Conservation (phyloP, 2,888 invertebrate species). For the Diaprepes abbreviatus region DNA sequence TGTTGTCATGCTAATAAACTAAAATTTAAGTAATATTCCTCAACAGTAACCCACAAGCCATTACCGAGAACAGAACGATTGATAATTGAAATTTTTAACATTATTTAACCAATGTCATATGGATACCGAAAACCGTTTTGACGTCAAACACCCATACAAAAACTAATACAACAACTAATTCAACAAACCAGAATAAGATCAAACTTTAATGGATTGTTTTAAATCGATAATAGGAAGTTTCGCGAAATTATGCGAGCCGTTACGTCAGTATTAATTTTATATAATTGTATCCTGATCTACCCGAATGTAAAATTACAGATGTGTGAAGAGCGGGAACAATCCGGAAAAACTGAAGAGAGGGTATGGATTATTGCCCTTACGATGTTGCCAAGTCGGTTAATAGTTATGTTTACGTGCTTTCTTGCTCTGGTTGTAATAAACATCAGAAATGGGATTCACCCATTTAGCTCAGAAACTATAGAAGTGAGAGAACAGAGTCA, state of each 20-base stretch:
- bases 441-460: no score
- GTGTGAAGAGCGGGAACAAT: constrained; percentile 38
- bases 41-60: background rate
- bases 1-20: background rate
- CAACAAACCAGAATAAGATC: constrained; percentile 26
- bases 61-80: background rate
- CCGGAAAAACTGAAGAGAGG: constrained; percentile 43
- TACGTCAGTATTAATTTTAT: background rate
- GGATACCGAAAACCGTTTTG: background rate
- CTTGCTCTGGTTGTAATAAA: no score
- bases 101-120: background rate
- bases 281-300: constrained; percentile 18
- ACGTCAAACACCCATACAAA: constrained; percentile 16
- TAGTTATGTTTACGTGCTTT: background rate
- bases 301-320: constrained; percentile 18
- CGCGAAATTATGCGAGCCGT: background rate
- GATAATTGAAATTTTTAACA: background rate
- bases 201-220: constrained; percentile 5
- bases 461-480: no score
- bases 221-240: background rate
- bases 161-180: constrained; percentile 11
- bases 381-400: constrained; percentile 17
- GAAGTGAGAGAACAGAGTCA: no score
- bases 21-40: background rate
- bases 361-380: constrained; percentile 42